Conservation (phyloP, 2,797 vertebrate genomes). For the Enteromius mattozi region DNA sequence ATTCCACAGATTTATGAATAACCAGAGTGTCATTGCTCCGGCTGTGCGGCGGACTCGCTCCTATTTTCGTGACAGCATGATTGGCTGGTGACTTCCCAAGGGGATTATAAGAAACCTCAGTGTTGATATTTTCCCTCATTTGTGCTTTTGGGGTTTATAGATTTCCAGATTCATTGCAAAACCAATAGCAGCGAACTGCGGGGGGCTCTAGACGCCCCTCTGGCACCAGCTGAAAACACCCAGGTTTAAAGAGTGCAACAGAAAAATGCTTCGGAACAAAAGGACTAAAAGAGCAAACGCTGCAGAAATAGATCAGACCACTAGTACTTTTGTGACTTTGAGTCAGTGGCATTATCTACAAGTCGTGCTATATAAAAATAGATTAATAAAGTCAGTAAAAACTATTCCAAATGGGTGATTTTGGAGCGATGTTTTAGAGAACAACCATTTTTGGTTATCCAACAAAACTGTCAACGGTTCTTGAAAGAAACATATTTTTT, state of each 20-base stretch:
- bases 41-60: slow-evolving; percentile 9
- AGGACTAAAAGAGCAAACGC: background rate
- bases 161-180: slow-evolving; percentile 49
- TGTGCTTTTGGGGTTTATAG: slow-evolving; percentile 37
- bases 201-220: slow-evolving; percentile 6
- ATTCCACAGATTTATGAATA: slow-evolving; percentile 55
- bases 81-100: slow-evolving; percentile 38
- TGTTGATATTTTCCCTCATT: slow-evolving; percentile 36
- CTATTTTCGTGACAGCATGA: slow-evolving; percentile 32
- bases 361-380: background rate
- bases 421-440: background rate
- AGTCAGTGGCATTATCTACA: background rate
- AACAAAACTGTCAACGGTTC: background rate
- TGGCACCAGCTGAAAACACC: slow-evolving; percentile 32
- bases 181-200: slow-evolving; percentile 5
- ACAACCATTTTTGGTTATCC: background rate
- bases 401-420: background rate
- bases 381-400: background rate
- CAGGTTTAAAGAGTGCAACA: background rate
- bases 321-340: background rate
- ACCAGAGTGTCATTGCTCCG: slow-evolving; percentile 34
- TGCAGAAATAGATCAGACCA: slow-evolving; percentile 18
- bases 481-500: background rate
- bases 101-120: slow-evolving; percentile 41
- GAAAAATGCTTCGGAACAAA: slow-evolving; percentile 23